Evolutionary conservation across 1,140 invertebrate genomes (phyloP).

Genomic region (Orius insidiosus): DNA sequence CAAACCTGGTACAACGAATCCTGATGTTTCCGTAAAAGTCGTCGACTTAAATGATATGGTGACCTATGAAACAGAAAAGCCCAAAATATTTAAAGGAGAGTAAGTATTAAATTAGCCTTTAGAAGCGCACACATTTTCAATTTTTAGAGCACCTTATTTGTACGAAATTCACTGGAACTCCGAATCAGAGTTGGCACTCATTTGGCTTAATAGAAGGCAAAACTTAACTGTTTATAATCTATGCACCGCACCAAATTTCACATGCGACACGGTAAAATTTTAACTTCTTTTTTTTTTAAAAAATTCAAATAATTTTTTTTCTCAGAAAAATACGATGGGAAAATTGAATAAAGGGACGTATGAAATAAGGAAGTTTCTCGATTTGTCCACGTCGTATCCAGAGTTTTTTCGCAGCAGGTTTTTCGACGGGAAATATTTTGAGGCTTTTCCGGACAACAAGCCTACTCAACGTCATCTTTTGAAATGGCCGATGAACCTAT

Average conservation of each 20-base stretch:
- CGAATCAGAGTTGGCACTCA: constrained; percentile 44
- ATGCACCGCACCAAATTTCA: constrained; percentile 69
- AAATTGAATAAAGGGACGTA: too few species aligned
- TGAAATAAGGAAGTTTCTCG: too few species aligned
- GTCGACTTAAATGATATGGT: constrained; percentile 40
- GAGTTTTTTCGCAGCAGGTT: neutral
- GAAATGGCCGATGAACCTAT: constrained; percentile 17
- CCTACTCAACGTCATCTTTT: constrained; percentile 58
- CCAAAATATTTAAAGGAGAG: neutral
- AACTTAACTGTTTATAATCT: constrained; percentile 73
- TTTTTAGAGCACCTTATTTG: constrained; percentile 29
- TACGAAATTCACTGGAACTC: constrained; percentile 47
- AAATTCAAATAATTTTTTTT: too few species aligned
- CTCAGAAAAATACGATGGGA: too few species aligned
- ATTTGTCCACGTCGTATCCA: too few species aligned
- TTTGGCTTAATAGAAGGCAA: constrained; percentile 80
- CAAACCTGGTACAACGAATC: constrained; percentile 57
- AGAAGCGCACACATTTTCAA: neutral
- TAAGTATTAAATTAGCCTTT: too few species aligned
- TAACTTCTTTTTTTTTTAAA: too few species aligned
- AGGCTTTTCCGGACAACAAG: constrained; percentile 46
- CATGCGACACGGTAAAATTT: constrained; percentile 58
- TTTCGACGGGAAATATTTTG: constrained; percentile 26
- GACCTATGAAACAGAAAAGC: neutral
- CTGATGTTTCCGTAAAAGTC: constrained; percentile 48